Percentiles rank a stretch among this genome's conserved stretches.
Evolutionary conservation across 2,113 vertebrate species (phyloP).

Genomic region (Myiopsitta monachus): DNA sequence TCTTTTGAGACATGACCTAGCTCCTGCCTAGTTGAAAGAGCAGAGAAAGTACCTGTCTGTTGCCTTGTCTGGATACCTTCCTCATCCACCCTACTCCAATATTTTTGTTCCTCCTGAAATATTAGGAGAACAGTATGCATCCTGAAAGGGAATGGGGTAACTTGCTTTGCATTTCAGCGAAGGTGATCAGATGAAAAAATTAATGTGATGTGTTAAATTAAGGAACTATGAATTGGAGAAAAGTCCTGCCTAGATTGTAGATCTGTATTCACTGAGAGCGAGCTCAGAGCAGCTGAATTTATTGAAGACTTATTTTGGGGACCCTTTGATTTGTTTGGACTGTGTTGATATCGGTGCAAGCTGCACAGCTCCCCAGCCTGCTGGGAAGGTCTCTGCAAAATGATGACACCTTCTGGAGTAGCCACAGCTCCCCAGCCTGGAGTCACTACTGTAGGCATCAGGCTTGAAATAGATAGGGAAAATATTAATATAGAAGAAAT

Average conservation of each 20-base stretch:
- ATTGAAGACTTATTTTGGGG: not conserved
- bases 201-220: not conserved
- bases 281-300: not conserved
- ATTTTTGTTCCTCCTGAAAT: not conserved
- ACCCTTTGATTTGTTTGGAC: not conserved
- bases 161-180: not conserved
- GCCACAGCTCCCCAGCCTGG: not conserved
- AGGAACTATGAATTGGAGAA: not conserved
- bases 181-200: not conserved
- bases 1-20: not conserved
- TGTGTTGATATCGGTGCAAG: accelerated
- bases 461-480: not conserved
- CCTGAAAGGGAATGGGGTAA: not conserved
- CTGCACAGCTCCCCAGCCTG: not conserved
- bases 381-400: not conserved
- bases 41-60: not conserved
- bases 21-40: not conserved
- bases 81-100: not conserved
- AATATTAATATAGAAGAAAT: not conserved
- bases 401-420: not conserved
- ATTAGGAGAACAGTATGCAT: not conserved
- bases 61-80: not conserved
- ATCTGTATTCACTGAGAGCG: not conserved
- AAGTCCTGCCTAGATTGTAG: not conserved
- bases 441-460: not conserved